These are phyloP conservation scores for Drosophila anceps DNA, from an alignment of 2,888 invertebrate genomes.

Conservation along the genomic window DNA sequence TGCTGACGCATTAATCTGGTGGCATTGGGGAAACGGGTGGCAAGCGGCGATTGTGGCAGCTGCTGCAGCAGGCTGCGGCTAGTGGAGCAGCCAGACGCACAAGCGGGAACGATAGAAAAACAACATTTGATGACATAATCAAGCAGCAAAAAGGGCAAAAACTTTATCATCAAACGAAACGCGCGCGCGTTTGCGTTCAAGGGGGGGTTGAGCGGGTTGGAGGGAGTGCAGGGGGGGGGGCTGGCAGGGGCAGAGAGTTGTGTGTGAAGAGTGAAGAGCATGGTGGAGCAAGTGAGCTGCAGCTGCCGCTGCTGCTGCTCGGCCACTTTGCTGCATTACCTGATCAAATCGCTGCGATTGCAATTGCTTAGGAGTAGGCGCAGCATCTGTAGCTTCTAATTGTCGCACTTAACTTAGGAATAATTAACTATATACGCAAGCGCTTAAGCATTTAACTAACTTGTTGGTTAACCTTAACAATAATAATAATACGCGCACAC, in stretches of 20 bases:
- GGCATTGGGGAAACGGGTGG: conserved; percentile 62
- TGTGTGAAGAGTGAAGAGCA: not conserved
- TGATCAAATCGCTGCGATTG: conserved; percentile 71
- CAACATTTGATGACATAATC: conserved; percentile 71
- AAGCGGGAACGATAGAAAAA: conserved; percentile 7
- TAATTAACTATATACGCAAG: conserved; percentile 63
- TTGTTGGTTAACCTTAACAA: conserved; percentile 61
- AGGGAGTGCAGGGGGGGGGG: not conserved
- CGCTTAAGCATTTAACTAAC: conserved; percentile 65
- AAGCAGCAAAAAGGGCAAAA: conserved; percentile 17
- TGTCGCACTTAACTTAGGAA: conserved; percentile 53
- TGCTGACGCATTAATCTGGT: conserved; percentile 59
- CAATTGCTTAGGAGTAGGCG: conserved; percentile 76
- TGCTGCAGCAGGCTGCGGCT: conserved; percentile 62
- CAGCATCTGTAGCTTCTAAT: conserved; percentile 65
- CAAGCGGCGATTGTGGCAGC: conserved; percentile 49
- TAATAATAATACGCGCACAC: conserved; percentile 52
- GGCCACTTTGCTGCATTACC: conserved; percentile 50
- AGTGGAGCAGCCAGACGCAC: not conserved
- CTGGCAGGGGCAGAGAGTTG: not conserved
- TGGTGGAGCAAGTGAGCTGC: not conserved
- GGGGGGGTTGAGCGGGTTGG: not conserved
- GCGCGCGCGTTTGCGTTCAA: conserved; percentile 15
- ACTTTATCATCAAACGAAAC: conserved; percentile 49
- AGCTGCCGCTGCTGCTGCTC: not conserved